These are phyloP conservation scores for Tenthredo amoena DNA, from an alignment of 2,888 invertebrate species.

Conservation along the genomic window DNA sequence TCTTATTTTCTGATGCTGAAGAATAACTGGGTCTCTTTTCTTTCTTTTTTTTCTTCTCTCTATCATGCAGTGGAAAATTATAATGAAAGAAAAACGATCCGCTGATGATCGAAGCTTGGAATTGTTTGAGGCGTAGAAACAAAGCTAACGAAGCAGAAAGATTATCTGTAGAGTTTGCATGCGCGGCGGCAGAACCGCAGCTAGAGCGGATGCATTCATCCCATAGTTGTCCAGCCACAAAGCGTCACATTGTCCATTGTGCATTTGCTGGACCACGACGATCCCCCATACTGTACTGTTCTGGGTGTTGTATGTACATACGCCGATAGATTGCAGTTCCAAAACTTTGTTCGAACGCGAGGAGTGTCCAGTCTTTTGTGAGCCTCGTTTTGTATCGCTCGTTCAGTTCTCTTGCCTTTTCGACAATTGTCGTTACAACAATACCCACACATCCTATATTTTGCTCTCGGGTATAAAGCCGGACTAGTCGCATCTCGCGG, in stretches of 20 bases:
- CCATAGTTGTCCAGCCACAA: slow-evolving; percentile 45
- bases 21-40: background rate
- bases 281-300: background rate
- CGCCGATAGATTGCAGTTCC: slow-evolving; percentile 35
- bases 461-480: background rate
- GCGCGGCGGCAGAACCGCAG: background rate
- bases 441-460: background rate
- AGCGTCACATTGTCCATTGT: slow-evolving; percentile 38
- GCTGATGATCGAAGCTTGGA: background rate
- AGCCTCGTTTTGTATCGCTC: background rate
- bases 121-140: background rate
- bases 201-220: slow-evolving; percentile 38
- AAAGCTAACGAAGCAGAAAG: slow-evolving; percentile 41
- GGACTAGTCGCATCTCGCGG: background rate
- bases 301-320: background rate
- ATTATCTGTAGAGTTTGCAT: slow-evolving; percentile 32
- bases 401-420: background rate
- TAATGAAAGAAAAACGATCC: background rate
- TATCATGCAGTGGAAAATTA: background rate
- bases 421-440: background rate
- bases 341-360: slow-evolving; percentile 21
- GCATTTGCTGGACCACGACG: slow-evolving; percentile 31
- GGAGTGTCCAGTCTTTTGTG: slow-evolving; percentile 33
- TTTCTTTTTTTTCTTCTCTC: background rate
- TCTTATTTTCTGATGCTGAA: background rate